These are phyloP conservation scores for Chrysolophus pictus DNA, from an alignment of 2,797 vertebrate species.

Conservation along the genomic window DNA sequence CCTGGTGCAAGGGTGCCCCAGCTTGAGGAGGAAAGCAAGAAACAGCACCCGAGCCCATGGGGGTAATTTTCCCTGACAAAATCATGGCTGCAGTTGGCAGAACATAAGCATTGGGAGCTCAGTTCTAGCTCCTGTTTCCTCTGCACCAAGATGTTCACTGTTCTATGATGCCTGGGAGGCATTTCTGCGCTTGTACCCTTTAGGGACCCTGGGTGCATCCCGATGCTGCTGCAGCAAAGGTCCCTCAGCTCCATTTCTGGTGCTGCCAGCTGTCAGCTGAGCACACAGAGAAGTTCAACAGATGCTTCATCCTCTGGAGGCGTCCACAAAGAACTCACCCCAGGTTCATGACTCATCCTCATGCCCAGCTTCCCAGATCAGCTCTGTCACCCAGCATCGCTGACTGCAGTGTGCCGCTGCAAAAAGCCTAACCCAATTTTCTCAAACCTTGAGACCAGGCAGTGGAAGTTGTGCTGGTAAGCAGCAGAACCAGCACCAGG, in stretches of 20 bases:
- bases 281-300: not conserved
- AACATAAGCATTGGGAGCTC: not conserved
- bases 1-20: not conserved
- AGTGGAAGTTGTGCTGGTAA: too few species aligned
- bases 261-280: not conserved
- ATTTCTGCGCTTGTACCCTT: not conserved
- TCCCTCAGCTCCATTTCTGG: not conserved
- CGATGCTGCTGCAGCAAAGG: rapidly evolving
- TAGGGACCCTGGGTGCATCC: not conserved
- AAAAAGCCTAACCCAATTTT: conserved; percentile 18
- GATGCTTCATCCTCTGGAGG: not conserved
- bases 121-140: not conserved
- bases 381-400: not conserved
- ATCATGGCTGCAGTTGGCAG: not conserved
- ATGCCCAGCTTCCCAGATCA: not conserved
- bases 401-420: rapidly evolving
- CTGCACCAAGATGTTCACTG: not conserved
- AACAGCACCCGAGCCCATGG: not conserved
- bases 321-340: not conserved
- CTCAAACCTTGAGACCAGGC: conserved; percentile 1
- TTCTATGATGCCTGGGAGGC: not conserved
- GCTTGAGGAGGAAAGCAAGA: not conserved
- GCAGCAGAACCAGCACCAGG: not conserved
- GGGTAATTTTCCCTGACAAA: not conserved
- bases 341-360: not conserved